Evolutionary conservation across 2,797 vertebrate genomes (phyloP).

Genomic region (Amphiprion clarkii): DNA sequence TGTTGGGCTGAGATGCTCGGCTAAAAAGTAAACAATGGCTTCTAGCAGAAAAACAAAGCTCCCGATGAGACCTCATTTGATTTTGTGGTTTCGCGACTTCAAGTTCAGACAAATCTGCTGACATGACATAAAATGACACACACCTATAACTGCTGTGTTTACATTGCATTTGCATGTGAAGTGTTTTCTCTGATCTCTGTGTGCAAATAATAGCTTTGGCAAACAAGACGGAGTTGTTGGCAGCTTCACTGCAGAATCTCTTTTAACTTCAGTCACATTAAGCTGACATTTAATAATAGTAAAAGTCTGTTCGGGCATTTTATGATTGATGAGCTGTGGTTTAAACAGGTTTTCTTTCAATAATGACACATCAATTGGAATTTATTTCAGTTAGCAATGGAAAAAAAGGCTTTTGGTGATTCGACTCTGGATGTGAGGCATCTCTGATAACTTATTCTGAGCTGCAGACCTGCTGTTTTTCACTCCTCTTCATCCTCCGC

Average conservation of each 20-base stretch:
- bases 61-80: too few species aligned
- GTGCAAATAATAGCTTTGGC: conserved; percentile 10
- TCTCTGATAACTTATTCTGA: background rate
- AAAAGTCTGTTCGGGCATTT: background rate
- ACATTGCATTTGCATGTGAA: conserved; percentile 11
- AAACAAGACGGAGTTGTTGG: background rate
- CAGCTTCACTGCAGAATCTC: background rate
- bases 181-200: background rate
- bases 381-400: background rate
- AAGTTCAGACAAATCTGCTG: conserved; percentile 9
- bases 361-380: background rate
- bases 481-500: conserved; percentile 25
- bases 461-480: conserved; percentile 34
- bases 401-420: background rate
- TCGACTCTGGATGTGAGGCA: background rate
- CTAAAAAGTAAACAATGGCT: background rate
- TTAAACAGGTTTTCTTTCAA: background rate
- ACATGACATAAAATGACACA: background rate
- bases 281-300: background rate
- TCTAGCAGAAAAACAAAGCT: background rate
- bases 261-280: background rate
- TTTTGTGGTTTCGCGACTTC: conserved; percentile 4
- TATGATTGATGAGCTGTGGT: background rate
- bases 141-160: background rate
- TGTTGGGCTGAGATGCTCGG: too few species aligned